Conservation (phyloP, 2,888 invertebrate genomes). For the Microctonus brassicae region DNA sequence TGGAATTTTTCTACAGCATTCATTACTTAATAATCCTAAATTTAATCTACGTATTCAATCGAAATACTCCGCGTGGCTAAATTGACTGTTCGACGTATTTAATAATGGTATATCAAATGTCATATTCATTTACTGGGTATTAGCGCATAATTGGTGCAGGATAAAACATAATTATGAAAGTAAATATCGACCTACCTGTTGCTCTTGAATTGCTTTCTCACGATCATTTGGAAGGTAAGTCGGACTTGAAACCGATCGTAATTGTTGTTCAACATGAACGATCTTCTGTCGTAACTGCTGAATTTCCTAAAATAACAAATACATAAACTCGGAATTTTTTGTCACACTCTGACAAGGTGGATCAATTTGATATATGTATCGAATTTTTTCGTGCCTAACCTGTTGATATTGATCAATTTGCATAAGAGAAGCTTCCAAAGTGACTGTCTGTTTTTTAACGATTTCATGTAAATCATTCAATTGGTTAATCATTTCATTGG, state of each 20-base stretch:
- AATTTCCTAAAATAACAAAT: conserved; percentile 75
- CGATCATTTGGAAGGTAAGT: conserved; percentile 86
- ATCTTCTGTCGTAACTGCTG: conserved; percentile 86
- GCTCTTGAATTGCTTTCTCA: conserved; percentile 84
- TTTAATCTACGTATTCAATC: background rate
- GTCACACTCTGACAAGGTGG: conserved; percentile 1
- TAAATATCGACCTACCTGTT: conserved; percentile 81
- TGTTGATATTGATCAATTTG: conserved; percentile 91
- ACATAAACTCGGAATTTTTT: conserved; percentile 22
- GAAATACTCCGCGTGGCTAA: background rate
- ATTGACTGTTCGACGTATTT: background rate
- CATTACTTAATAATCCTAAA: background rate
- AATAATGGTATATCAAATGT: conserved; percentile 64
- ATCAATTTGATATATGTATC: background rate
- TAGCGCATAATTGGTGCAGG: conserved; percentile 56
- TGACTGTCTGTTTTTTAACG: conserved; percentile 76
- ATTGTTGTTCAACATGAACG: conserved; percentile 88
- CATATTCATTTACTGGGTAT: conserved; percentile 56
- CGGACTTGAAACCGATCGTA: conserved; percentile 86
- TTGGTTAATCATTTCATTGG: conserved; percentile 78
- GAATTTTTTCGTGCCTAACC: conserved; percentile 59
- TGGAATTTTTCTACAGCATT: background rate
- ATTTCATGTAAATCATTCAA: conserved; percentile 77
- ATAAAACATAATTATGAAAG: conserved; percentile 45
- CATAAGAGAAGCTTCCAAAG: conserved; percentile 81